phyloP scores from a whole-genome alignment of 2,888 invertebrate genomes.

The Endotricha flammealis region DNA sequence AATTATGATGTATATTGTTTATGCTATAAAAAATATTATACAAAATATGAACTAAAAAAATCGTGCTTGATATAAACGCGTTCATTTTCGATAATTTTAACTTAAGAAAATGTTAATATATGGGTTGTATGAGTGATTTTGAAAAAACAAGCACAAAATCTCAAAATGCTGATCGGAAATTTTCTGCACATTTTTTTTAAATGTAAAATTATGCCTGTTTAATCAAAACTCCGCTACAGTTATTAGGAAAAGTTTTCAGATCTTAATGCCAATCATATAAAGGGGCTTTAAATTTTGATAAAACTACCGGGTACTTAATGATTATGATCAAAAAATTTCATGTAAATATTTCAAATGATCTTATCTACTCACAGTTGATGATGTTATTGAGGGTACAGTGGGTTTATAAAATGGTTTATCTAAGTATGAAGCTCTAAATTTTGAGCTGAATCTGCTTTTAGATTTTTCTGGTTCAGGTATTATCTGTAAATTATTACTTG shows the following conservation, averaged over 20 bases:
- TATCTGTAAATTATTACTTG: slow-evolving; percentile 50
- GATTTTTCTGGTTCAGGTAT: slow-evolving; percentile 64
- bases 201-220: background rate
- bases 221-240: no score
- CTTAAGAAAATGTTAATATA: no score
- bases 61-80: no score
- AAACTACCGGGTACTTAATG: slow-evolving; percentile 11
- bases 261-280: slow-evolving; percentile 66
- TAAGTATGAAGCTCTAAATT: slow-evolving; percentile 73
- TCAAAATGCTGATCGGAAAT: no score
- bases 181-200: no score
- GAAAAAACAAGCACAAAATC: no score
- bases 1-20: no score
- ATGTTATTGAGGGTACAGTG: slow-evolving; percentile 79
- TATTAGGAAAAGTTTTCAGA: slow-evolving; percentile 14
- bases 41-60: no score
- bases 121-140: no score
- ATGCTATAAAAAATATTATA: no score
- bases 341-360: background rate
- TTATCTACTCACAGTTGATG: slow-evolving; percentile 66
- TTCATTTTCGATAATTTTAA: no score
- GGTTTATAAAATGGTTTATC: slow-evolving; percentile 80
- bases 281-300: slow-evolving; percentile 59
- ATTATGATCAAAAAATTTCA: no score
- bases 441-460: slow-evolving; percentile 77